These are phyloP conservation scores for Rhabdornis inornatus DNA, from an alignment of 2,113 vertebrate species.

Conservation along the genomic window DNA sequence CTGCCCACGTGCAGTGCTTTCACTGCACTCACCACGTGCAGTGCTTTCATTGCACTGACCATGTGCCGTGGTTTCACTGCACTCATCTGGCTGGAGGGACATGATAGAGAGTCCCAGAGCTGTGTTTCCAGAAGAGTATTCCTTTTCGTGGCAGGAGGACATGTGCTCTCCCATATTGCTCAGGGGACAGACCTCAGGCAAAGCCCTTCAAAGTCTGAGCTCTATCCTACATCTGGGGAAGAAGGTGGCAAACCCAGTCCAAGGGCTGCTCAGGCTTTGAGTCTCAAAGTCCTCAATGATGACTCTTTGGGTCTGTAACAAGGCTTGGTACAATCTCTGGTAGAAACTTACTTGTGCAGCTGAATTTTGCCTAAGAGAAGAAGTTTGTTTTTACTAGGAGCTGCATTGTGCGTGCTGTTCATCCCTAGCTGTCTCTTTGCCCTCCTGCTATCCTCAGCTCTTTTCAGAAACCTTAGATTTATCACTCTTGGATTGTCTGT, in stretches of 20 bases:
- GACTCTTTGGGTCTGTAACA: neutral
- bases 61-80: neutral
- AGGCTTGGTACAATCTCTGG: neutral
- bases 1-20: neutral
- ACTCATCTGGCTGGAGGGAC: neutral
- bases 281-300: neutral
- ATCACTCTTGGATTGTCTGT: conserved; percentile 48
- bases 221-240: neutral
- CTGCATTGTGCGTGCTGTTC: neutral
- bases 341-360: neutral
- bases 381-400: neutral
- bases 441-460: conserved; percentile 33
- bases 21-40: neutral
- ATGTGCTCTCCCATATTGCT: fast-evolving
- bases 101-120: neutral
- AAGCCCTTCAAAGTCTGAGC: neutral
- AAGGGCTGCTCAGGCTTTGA: neutral
- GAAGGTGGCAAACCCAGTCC: neutral
- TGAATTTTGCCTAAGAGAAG: neutral
- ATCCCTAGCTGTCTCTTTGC: conserved; percentile 30
- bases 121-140: fast-evolving
- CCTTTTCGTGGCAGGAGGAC: neutral
- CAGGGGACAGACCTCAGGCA: neutral
- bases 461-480: conserved; percentile 58
- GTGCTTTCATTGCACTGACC: neutral